Evolutionary conservation across 1,140 invertebrate species (phyloP).

Genomic region (Episyrphus balteatus): DNA sequence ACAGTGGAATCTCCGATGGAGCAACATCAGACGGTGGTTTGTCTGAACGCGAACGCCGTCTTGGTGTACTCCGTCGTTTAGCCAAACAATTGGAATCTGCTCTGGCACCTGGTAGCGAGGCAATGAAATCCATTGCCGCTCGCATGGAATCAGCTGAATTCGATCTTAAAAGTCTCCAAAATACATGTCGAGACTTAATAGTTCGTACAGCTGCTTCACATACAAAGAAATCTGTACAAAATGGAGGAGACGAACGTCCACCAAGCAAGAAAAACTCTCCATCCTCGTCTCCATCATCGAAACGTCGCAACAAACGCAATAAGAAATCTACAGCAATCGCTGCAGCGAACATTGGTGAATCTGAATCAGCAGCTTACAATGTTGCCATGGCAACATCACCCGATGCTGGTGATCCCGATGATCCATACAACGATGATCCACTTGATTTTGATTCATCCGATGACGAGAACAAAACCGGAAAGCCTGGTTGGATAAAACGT

Average conservation of each 20-base stretch:
- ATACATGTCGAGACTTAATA: slow-evolving; percentile 63
- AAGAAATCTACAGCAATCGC: no score
- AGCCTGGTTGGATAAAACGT: slow-evolving; percentile 57
- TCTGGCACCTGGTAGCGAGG: slow-evolving; percentile 52
- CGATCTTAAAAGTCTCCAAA: slow-evolving; percentile 63
- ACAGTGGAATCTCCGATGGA: slow-evolving; percentile 65
- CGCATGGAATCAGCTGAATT: slow-evolving; percentile 67
- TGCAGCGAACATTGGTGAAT: background rate
- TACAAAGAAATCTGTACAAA: slow-evolving; percentile 15
- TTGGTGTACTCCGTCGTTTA: slow-evolving; percentile 52
- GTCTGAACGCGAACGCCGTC: slow-evolving; percentile 56
- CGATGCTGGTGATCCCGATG: slow-evolving; percentile 12
- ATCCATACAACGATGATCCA: slow-evolving; percentile 32
- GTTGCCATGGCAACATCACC: background rate
- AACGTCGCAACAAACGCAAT: slow-evolving; percentile 15
- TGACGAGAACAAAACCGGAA: slow-evolving; percentile 37
- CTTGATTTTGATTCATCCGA: slow-evolving; percentile 26
- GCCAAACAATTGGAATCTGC: slow-evolving; percentile 55
- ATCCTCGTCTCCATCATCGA: slow-evolving; percentile 5
- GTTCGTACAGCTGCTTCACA: slow-evolving; percentile 50
- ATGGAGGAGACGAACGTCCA: slow-evolving; percentile 6
- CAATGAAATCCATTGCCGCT: slow-evolving; percentile 49
- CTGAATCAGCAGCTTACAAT: slow-evolving; percentile 2
- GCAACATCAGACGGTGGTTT: slow-evolving; percentile 55
- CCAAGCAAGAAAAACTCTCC: background rate